Conservation (phyloP, 2,888 invertebrate species). For the Tinea trinotella region DNA sequence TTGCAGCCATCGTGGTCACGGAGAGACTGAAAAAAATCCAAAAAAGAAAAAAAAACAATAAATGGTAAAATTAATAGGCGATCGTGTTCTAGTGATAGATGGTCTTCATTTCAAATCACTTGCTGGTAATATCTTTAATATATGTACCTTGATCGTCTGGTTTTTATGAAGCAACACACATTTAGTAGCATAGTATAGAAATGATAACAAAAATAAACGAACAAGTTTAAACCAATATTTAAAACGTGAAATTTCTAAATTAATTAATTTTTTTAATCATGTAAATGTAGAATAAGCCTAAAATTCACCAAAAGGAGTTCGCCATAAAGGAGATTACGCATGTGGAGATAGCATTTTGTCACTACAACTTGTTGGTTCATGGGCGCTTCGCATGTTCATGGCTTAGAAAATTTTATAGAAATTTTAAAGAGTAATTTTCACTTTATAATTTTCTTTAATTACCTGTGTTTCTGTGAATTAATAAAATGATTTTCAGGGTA, state of each 20-base stretch:
- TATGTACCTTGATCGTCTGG: no score
- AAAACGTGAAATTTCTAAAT: not conserved
- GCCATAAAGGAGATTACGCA: conserved; percentile 42
- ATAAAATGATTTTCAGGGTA: conserved; percentile 1
- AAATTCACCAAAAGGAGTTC: conserved; percentile 49
- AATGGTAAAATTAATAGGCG: no score
- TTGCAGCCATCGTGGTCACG: no score
- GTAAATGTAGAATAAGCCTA: not conserved
- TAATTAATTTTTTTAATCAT: not conserved
- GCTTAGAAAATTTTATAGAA: not conserved
- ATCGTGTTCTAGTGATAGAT: no score
- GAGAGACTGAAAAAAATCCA: no score
- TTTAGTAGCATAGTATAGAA: no score
- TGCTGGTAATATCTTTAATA: no score
- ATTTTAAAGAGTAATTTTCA: not conserved
- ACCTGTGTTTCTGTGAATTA: not conserved
- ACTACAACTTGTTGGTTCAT: conserved; percentile 1
- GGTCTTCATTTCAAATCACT: no score
- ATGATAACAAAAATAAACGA: no score
- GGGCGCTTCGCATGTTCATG: conserved; percentile 5
- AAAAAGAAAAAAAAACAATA: no score
- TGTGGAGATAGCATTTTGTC: conserved; percentile 24
- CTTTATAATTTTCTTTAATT: not conserved
- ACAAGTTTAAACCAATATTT: no score
- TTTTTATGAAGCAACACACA: no score